Base-by-base conservation (phyloP, 2,113 vertebrate genomes). In the rat (Rattus norvegicus) region DNA sequence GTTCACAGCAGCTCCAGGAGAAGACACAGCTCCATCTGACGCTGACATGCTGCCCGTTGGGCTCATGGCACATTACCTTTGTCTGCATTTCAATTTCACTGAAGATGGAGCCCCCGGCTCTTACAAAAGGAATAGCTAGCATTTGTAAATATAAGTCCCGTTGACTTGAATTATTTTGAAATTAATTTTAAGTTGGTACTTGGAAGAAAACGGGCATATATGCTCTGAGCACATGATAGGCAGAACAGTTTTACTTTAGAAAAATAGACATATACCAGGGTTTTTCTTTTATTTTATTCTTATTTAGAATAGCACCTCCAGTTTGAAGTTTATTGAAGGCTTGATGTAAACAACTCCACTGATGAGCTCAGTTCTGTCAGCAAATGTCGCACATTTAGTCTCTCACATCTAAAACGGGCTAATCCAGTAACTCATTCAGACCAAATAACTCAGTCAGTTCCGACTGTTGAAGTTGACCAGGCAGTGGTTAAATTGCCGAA, bases 101-200 rank as follows among this genome's bases (percentile, higher is more conserved):
- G 30, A 47, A 49, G 54, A 73, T 80, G 76, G 90, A 88, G 5
- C 17, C 3, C 56, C 83, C 49, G 26, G 52, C 83, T 72, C 76
- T 89, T 81, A 59, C 16, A 49, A 75, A 88, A 67, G 90, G 28
- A 77, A 20, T 67, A 43, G 33, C 54, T 86, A 30, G 54, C n/a
- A 2, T 75, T 93, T 87, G 30, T 81, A 36, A n/a, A 59, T 79
- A 30, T 56, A 77, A 72, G 73, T 26, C 24, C 92, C 52, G 47
- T 26, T 76, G 80, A 47, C 73, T 95, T 95, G 85, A 83, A 33
- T n/a, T 19, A 52, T 77, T 94, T 90, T 47, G 3, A 86, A 80
- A 77, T 87, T 72, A 70, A 59, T 63, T 88, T 52, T 20, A 91
- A 59, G 83, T 92, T 56, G 67, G 24, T 61, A 30, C 12, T 70